phyloP scores from a whole-genome alignment of 35 echinoderm and acorn worm genomes.

The Anneissia japonica region DNA sequence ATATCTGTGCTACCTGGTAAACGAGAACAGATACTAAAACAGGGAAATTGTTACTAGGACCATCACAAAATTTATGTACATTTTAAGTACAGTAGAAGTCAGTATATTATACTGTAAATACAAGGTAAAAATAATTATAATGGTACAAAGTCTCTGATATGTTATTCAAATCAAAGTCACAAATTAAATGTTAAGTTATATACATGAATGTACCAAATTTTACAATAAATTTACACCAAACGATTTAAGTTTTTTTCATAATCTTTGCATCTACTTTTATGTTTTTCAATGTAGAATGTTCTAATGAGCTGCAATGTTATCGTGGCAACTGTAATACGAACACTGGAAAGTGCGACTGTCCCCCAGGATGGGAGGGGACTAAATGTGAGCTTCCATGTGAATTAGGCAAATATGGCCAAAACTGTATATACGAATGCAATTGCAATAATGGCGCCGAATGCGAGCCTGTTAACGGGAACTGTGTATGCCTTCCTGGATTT shows the following conservation, averaged over 20 bases:
- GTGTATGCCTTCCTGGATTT: conserved; percentile 24
- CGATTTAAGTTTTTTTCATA: neutral
- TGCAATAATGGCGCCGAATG: conserved; percentile 23
- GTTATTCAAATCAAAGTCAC: too few species aligned
- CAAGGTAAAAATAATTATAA: too few species aligned
- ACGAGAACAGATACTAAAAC: too few species aligned
- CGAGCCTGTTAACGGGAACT: conserved; percentile 25
- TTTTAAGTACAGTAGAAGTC: too few species aligned
- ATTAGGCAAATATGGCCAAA: neutral
- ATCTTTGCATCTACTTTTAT: neutral
- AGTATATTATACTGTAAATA: too few species aligned
- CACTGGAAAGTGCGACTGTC: neutral
- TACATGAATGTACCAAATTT: too few species aligned
- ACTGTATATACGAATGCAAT: neutral
- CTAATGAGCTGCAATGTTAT: neutral
- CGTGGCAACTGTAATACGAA: neutral
- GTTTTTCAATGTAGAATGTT: neutral
- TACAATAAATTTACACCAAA: too few species aligned
- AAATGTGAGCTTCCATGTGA: neutral
- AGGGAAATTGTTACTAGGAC: too few species aligned
- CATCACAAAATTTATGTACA: too few species aligned
- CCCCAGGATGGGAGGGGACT: neutral
- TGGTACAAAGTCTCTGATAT: too few species aligned
- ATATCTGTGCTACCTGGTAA: too few species aligned
- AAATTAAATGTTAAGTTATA: too few species aligned